Base-by-base conservation (phyloP, 2,797 vertebrate genomes). In the Poecile montanus region DNA sequence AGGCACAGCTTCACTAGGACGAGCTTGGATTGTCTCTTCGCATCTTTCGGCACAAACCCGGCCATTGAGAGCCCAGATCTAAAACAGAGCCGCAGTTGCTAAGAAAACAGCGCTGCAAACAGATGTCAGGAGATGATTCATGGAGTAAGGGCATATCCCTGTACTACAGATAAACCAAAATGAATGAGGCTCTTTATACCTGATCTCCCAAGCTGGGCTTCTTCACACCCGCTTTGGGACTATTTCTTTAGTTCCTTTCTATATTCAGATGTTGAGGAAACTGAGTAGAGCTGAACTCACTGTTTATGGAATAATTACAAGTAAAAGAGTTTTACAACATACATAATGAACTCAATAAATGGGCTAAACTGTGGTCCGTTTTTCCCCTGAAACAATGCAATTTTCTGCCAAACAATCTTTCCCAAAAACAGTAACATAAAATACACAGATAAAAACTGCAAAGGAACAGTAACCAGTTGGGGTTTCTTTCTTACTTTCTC, bases 51-150 rank as follows among this genome's bases (percentile, higher is more conserved):
- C 45, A 97, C 91, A 97, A 95, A 95, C 65, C 26, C 76, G 0
- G 65, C 80, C 88, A 93, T 85, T 94, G 84, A 95, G 88, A 95
- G 85, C 47, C 87, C 92, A 78, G 75, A 97, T 89, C 96, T 96
- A 94, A 95, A 97, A 91, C 53, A 90, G 82, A 95, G 84, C 56
- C 0, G 1, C 90, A 92, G 97, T 97, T 97, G 96, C 97, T 97
- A 97, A 95, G 97, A 97, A 98, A 97, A 97, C 95, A 97, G 86
- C 7, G 9, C 13, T 73, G 88, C 94, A 95, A 94, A 94, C 88
- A 74, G 62, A 96, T 94, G 90, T 92, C 84, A 93, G 68, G 62
- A 45, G 79, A 94, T 97, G 96, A 98, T 94, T 97, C 97, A 97
- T n/a, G 27, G 54, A 84, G 62, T 42, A 73, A 62, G 47, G 40